These are phyloP conservation scores for Regulus satrapa DNA, from an alignment of 2,113 vertebrate genomes.

Conservation along the genomic window DNA sequence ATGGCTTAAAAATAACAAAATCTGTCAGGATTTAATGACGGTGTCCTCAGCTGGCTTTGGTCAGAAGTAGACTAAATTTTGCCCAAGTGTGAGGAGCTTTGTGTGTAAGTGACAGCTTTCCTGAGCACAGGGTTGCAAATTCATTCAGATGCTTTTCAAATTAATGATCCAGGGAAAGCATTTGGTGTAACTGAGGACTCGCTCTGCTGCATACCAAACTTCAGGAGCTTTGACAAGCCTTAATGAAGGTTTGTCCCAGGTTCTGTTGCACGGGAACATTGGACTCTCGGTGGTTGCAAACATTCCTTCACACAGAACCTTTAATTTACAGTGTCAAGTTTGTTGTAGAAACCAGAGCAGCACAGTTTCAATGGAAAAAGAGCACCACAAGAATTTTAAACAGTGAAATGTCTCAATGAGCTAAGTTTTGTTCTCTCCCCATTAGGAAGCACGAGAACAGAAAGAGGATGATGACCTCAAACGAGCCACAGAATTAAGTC, in stretches of 20 bases:
- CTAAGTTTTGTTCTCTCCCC: conserved; percentile 56
- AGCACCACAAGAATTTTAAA: conserved; percentile 49
- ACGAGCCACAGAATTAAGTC: conserved; percentile 95
- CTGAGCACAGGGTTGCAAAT: conserved; percentile 15
- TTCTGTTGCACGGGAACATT: conserved; percentile 39
- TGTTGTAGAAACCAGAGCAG: conserved; percentile 64
- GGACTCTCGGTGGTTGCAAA: conserved; percentile 27
- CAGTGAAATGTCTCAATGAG: conserved; percentile 50
- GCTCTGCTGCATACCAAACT: conserved; percentile 58
- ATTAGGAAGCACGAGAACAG: conserved; percentile 93
- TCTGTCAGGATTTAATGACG: not conserved
- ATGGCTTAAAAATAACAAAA: not conserved
- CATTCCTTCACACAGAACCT: conserved; percentile 48
- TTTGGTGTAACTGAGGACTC: not conserved
- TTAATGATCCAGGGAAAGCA: not conserved
- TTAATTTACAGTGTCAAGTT: conserved; percentile 61
- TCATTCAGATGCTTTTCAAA: conserved; percentile 53
- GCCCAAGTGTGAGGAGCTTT: not conserved
- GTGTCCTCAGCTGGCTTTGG: conserved; percentile 9
- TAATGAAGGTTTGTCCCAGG: conserved; percentile 57
- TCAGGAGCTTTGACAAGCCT: conserved; percentile 44
- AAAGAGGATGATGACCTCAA: conserved; percentile 98
- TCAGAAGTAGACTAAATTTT: not conserved
- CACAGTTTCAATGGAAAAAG: conserved; percentile 37
- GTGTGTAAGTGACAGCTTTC: conserved; percentile 28